These are phyloP conservation scores for Xiphophorus birchmanni DNA, from an alignment of 2,797 vertebrate genomes.

Conservation along the genomic window DNA sequence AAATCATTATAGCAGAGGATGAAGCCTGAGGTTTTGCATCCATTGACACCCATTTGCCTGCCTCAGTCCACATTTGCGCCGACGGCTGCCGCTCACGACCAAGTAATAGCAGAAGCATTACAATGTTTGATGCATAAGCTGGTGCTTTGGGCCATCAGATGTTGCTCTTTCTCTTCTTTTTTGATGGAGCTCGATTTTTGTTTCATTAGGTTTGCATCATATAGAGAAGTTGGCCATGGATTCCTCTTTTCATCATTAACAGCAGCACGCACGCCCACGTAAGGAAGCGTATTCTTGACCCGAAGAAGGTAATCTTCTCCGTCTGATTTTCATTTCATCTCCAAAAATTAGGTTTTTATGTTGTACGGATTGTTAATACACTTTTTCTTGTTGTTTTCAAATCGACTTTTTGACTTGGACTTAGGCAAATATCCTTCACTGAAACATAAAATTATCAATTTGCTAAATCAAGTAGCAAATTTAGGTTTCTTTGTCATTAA, in stretches of 20 bases:
- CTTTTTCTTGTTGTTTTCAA: background rate
- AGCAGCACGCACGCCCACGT: background rate
- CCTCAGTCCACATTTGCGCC: slow-evolving; percentile 8
- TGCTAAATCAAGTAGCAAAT: background rate
- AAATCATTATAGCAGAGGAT: slow-evolving; percentile 4
- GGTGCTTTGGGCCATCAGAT: slow-evolving; percentile 12
- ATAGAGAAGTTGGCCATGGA: background rate
- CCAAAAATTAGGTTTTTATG: background rate
- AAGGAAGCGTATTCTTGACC: background rate
- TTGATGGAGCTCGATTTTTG: background rate
- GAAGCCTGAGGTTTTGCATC: slow-evolving; percentile 6
- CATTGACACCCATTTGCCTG: slow-evolving; percentile 1
- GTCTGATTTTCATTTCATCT: slow-evolving; percentile 4
- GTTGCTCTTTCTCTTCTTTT: background rate
- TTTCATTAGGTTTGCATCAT: slow-evolving; percentile 20
- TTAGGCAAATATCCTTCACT: background rate
- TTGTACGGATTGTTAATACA: background rate
- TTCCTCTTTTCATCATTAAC: slow-evolving; percentile 20
- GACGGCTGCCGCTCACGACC: background rate
- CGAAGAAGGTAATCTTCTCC: slow-evolving; percentile 6
- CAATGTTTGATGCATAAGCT: background rate
- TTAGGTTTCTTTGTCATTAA: background rate
- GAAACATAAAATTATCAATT: background rate
- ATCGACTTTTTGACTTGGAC: background rate
- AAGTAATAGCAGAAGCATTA: slow-evolving; percentile 6